phyloP scores from a whole-genome alignment of 2,888 invertebrate species.

The Caenorhabditis japonica region DNA sequence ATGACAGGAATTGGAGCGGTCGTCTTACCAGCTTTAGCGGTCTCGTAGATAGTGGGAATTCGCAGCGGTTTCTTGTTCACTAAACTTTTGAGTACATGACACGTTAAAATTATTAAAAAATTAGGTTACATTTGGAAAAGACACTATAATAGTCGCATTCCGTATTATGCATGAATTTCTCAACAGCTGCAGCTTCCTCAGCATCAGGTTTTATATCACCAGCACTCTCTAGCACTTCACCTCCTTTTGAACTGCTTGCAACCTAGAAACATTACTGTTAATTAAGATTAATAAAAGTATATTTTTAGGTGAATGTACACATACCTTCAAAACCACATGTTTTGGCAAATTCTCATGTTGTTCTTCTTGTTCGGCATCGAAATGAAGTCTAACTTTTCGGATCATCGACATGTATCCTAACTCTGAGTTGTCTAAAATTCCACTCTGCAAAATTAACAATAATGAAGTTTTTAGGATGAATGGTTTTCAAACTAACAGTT shows the following conservation, averaged over 20 bases:
- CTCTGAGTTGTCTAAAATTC: constrained; percentile 49
- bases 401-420: constrained; percentile 68
- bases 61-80: constrained; percentile 23
- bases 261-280: too few species aligned
- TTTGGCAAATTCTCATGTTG: constrained; percentile 51
- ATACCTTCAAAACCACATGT: constrained; percentile 64
- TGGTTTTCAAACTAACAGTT: constrained; percentile 32
- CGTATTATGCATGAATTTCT: constrained; percentile 48
- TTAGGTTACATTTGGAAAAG: constrained; percentile 29
- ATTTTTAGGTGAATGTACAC: too few species aligned
- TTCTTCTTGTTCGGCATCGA: constrained; percentile 53
- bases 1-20: constrained; percentile 43
- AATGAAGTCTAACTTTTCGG: constrained; percentile 63
- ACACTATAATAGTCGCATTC: constrained; percentile 51
- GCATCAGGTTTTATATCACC: neutral
- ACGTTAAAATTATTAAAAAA: too few species aligned
- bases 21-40: constrained; percentile 6
- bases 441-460: constrained; percentile 26
- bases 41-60: constrained; percentile 41
- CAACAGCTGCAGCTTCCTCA: constrained; percentile 10
- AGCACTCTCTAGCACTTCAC: constrained; percentile 30
- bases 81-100: too few species aligned
- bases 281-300: too few species aligned
- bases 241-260: constrained; percentile 35
- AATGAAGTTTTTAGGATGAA: neutral